Evolutionary conservation across 2,888 invertebrate genomes (phyloP), one percentile per base, ranked within the genome.

Genomic region (Himalopsyche anomala): DNA sequence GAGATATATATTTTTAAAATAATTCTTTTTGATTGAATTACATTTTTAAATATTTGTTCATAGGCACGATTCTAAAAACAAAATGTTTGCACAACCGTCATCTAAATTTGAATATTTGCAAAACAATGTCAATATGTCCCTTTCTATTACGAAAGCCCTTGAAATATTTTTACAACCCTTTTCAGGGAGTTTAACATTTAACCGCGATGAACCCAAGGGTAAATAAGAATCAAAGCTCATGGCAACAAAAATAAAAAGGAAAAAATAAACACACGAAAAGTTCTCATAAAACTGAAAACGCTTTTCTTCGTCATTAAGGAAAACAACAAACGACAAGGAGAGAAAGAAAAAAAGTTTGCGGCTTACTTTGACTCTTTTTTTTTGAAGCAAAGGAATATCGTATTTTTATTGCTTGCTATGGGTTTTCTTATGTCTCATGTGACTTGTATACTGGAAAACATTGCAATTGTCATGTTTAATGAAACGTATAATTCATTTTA

Each of bases 251-350:
- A 74, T 74, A 74, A 74, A 74, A 38, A 36, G 36, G 36, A 74
- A 80, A 80, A 80, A 80, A 42, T 45, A 51, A 80, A 80, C 45
- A 84, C 38, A 81, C 83, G 82, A 86, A 86, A 86, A 84, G 84
- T 84, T 80, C 51, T 55, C 84, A 85, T 51, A 85, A 85, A 85
- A 82, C 74, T 81, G 85, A 56, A 80, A 81, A 86, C 86, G 86
- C 84, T 80, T 80, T 80, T 80, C 80, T 84, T 62, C 84, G 84
- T 86, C 86, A 86, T 86, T 86, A 86, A 69, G 82, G 84, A 83
- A 42, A 86, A 86, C 80, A 86, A 82, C 83, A 80, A 83, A 80
- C 83, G 82, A 81, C 81, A 84, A 74, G 74, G 36, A 74, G 36
- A 74, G 36, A 17, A 19, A 28, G 15, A 74, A 74, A 74, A 74